Evolutionary conservation across 1,140 invertebrate species (phyloP), one percentile per base, ranked within the genome.

Genomic region (Achroia grisella): DNA sequence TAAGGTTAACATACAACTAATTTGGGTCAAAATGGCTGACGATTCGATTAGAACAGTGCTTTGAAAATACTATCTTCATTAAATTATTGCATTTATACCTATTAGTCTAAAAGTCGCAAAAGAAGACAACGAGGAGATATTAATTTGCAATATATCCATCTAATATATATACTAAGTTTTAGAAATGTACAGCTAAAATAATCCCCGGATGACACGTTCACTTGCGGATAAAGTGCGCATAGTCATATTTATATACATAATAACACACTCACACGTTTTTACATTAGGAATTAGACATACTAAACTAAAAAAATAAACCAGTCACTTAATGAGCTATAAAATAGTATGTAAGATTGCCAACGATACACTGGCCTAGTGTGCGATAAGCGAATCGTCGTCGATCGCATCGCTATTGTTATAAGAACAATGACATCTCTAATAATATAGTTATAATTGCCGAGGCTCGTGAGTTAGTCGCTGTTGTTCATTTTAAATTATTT

Each of bases 251-350:
- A 78, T 81, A 76, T 78, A 83, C 77, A 84, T 68, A n/a, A n/a
- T n/a, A 70, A 78, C 80, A 78, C 81, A 81, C 66, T 68, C 78
- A 81, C 76, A 78, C 79, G 62, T 76, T 71, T 80, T 75, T 81
- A 85, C 69, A 82, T 71, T 81, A 81, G 73, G 71, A 81, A 81
- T 76, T 75, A 76, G 71, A 60, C 35, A 56, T 62, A 60, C 71
- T 79, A 81, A 79, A 77, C 67, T 81, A 78, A 79, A 76, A 54
- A 71, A 74, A 56, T 73, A 81, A 79, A 77, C 74, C 80, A 82
- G 78, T 82, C 80, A 73, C 78, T 84, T 77, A 82, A 72, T 72
- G 67, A 79, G 64, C 72, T 78, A 78, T 68, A 74, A 71, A 62
- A 73, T 80, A 80, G 64, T 73, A 69, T 64, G 58, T 67, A 72